Evolutionary conservation across 2,888 invertebrate species (phyloP).

Genomic region (Ceramica pisi): DNA sequence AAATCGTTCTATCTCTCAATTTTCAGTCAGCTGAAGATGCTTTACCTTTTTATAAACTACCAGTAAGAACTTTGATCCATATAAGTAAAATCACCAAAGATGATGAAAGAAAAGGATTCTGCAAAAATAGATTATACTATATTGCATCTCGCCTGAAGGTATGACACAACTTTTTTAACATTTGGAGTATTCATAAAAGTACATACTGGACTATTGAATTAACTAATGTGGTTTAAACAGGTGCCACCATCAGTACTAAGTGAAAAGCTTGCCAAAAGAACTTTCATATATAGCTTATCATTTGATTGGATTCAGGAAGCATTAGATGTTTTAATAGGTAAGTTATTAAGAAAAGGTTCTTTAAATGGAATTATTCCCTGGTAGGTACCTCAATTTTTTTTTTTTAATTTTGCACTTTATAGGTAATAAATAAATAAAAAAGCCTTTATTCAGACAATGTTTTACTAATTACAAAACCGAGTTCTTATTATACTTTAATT

Average conservation of each 20-base stretch:
- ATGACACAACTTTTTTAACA: conserved; percentile 1
- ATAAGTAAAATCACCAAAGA: conserved; percentile 79
- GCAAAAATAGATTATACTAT: conserved; percentile 91
- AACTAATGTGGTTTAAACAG: conserved; percentile 71
- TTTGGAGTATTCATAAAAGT: neutral
- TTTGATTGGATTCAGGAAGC: conserved; percentile 90
- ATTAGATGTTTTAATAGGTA: conserved; percentile 88
- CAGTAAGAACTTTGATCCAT: conserved; percentile 78
- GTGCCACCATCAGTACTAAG: conserved; percentile 84
- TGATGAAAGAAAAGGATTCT: conserved; percentile 82
- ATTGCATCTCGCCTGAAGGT: conserved; percentile 88
- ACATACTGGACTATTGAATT: neutral
- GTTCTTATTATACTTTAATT: too few relatives aligned
- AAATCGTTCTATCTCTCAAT: conserved; percentile 82
- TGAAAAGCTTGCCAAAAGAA: conserved; percentile 86
- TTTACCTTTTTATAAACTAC: conserved; percentile 87
- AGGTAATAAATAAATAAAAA: too few relatives aligned
- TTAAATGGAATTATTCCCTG: too few relatives aligned
- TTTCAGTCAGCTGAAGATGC: conserved; percentile 88
- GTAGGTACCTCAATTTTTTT: too few relatives aligned
- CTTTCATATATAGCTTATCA: conserved; percentile 90
- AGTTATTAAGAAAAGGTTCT: conserved; percentile 25
- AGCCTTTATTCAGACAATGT: too few relatives aligned
- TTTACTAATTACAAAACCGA: too few relatives aligned
- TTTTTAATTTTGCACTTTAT: too few relatives aligned